Percentiles rank a stretch among this genome's conserved stretches.
Conservation (phyloP, 2,113 vertebrate species). For the Lates calcarifer region DNA sequence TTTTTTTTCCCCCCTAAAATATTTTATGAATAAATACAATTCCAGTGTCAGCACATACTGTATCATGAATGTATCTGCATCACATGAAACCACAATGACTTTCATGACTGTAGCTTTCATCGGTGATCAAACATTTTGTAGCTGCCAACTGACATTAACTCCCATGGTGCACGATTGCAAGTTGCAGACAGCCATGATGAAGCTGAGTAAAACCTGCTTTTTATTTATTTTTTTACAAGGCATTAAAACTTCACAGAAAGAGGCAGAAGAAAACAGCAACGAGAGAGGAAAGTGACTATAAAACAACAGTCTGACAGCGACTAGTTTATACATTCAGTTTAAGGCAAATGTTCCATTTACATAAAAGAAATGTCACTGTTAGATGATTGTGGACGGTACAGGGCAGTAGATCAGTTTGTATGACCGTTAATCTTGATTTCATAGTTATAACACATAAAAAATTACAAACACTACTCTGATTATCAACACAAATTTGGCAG, state of each 20-base stretch:
- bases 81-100: neutral
- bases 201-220: neutral
- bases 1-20: neutral
- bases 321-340: slow-evolving; percentile 34
- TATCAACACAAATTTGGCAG: neutral
- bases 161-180: neutral
- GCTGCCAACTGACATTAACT: slow-evolving; percentile 16
- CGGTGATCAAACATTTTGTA: slow-evolving; percentile 23
- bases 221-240: neutral
- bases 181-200: neutral
- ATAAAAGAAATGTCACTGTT: neutral
- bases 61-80: neutral
- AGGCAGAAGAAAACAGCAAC: slow-evolving; percentile 27
- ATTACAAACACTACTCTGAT: neutral
- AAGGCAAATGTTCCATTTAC: slow-evolving; percentile 23
- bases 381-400: neutral
- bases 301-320: slow-evolving; percentile 4
- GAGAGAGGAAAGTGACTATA: neutral
- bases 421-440: neutral
- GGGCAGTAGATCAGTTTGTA: neutral
- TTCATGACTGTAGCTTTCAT: neutral
- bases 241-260: slow-evolving; percentile 40
- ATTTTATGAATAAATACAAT: neutral
- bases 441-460: neutral
- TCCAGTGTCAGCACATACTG: neutral